A percentile compares a stretch with the other conserved stretches of the same genome.
phyloP scores from a whole-genome alignment of 2,888 invertebrate species.

The Agonopterix subpropinquella region DNA sequence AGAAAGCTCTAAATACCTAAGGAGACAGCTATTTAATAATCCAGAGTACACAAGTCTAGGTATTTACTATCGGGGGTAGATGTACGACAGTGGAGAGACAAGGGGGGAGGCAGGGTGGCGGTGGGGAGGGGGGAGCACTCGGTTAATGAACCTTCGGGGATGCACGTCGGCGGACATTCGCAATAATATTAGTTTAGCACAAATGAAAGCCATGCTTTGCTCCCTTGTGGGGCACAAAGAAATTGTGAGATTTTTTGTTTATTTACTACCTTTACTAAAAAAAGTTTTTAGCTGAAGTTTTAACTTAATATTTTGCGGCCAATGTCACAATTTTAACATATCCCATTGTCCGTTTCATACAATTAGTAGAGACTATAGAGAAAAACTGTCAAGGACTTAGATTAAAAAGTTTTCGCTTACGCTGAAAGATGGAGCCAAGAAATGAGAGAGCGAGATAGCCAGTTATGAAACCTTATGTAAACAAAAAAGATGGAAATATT shows the following conservation, averaged over 20 bases:
- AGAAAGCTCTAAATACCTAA: too few relatives aligned
- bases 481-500: too few relatives aligned
- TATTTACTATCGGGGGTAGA: slow-evolving; percentile 15
- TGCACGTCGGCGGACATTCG: slow-evolving; percentile 45
- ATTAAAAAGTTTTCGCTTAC: too few relatives aligned
- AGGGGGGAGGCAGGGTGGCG: slow-evolving; percentile 11
- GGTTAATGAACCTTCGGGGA: slow-evolving; percentile 64
- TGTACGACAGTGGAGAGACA: slow-evolving; percentile 5
- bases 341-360: too few relatives aligned
- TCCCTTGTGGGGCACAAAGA: background rate
- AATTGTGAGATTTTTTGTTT: background rate
- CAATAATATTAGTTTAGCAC: slow-evolving; percentile 57
- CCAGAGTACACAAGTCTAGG: slow-evolving; percentile 24
- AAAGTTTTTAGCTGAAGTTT: too few relatives aligned
- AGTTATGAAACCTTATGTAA: too few relatives aligned
- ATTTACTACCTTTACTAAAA: background rate
- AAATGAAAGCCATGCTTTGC: slow-evolving; percentile 18
- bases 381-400: too few relatives aligned
- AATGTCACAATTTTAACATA: too few relatives aligned
- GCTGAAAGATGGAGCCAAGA: too few relatives aligned
- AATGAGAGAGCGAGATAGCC: too few relatives aligned
- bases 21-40: slow-evolving; percentile 24
- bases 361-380: too few relatives aligned
- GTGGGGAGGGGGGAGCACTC: slow-evolving; percentile 20
- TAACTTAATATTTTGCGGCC: too few relatives aligned